phyloP scores from a whole-genome alignment of 2,888 invertebrate species.

The Mesoligia furuncula region DNA sequence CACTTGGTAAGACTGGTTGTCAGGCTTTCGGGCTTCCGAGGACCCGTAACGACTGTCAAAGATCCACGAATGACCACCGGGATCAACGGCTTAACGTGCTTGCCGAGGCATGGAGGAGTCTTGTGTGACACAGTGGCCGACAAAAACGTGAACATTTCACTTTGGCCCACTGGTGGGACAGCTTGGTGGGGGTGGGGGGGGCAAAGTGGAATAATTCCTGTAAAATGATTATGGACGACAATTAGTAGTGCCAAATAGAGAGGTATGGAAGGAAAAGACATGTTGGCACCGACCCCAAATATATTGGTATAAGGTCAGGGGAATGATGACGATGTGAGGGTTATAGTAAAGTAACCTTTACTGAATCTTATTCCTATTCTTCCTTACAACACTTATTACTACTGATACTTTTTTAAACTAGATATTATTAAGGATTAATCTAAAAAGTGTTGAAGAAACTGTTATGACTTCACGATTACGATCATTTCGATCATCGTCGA shows the following conservation, averaged over 20 bases:
- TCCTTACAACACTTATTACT: background rate
- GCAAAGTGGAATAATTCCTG: background rate
- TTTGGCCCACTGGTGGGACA: no score
- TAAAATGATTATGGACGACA: background rate
- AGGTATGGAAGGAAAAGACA: background rate
- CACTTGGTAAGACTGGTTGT: no score
- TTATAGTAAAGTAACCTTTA: background rate
- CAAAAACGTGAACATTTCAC: no score
- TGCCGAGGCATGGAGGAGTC: no score
- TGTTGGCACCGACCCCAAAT: background rate
- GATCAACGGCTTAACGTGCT: no score
- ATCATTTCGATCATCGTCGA: background rate
- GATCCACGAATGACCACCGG: no score
- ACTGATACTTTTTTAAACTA: no score
- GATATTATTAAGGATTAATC: background rate
- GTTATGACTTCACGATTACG: background rate
- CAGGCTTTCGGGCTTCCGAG: background rate
- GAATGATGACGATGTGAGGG: no score
- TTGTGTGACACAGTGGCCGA: no score
- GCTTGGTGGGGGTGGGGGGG: no score
- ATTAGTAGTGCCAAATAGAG: background rate
- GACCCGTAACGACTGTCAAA: background rate
- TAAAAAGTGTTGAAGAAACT: background rate
- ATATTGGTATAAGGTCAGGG: background rate
- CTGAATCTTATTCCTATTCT: background rate